phyloP scores from a whole-genome alignment of 2,888 invertebrate genomes.

The Amphipoea lucens region DNA sequence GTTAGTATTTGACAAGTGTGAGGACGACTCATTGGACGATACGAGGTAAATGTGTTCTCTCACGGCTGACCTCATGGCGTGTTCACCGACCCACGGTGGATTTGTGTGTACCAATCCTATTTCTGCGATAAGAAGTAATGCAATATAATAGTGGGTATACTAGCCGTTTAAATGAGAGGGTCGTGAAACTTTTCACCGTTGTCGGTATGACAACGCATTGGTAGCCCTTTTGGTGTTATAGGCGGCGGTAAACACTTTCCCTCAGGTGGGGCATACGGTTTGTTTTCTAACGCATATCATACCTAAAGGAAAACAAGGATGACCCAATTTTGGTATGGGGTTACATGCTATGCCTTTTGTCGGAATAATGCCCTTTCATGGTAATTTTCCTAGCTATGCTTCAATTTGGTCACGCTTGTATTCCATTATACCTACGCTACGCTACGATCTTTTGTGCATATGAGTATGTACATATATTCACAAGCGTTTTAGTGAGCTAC shows the following conservation, averaged over 20 bases:
- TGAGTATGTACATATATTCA: background rate
- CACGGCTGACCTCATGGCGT: constrained; percentile 45
- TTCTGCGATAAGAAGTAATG: background rate
- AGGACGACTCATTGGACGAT: constrained; percentile 56
- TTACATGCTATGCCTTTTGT: constrained; percentile 3
- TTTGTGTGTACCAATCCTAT: constrained; percentile 11
- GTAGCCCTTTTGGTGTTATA: background rate
- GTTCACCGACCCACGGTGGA: constrained; percentile 30
- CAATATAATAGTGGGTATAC: background rate
- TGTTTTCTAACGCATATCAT: constrained; percentile 9
- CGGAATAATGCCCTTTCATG: background rate
- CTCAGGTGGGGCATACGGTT: background rate
- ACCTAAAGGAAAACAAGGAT: constrained; percentile 21
- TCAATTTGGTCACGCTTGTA: background rate
- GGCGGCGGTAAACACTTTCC: background rate
- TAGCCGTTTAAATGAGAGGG: background rate
- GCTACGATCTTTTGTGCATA: background rate
- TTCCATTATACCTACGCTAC: background rate
- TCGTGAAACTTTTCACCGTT: background rate
- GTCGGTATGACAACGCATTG: background rate
- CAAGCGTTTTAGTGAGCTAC: background rate
- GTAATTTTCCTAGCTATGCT: constrained; percentile 6
- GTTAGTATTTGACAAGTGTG: constrained; percentile 66
- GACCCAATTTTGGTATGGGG: constrained; percentile 17
- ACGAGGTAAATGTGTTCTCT: constrained; percentile 49